Evolutionary conservation across 2,797 vertebrate species (phyloP), one percentile per base, ranked within the genome.

Genomic region (Bryconaethiops microstoma): DNA sequence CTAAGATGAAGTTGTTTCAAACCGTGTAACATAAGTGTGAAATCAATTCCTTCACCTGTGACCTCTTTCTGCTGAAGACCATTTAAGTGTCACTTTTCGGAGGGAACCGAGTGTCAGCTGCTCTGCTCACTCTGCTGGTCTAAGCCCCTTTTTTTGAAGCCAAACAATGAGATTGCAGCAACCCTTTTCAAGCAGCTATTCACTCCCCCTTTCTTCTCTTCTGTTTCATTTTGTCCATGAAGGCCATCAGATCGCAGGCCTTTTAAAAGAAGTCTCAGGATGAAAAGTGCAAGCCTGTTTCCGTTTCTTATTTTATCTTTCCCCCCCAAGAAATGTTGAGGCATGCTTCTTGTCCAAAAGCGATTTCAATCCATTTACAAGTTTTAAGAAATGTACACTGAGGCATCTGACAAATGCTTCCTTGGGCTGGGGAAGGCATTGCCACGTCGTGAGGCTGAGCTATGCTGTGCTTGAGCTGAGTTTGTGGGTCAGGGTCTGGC

Each of bases 31-130:
- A 90, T 82, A 57, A 87, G 86, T 85, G 71, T 92, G 90, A 93
- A 93, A 94, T 94, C 90, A 80, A 89, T 91, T 93, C 81, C 70
- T 76, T 89, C 90, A 93, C 63, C 63, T 65, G 35, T 39, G 63
- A 65, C 63, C 63, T 89, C 91, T 92, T 74, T 69, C 19, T 71
- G 62, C 84, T 73, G 23, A 50, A 62, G 63, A 71, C 76, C 82
- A 90, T 92, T 88, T 79, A 87, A 86, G 80, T 90, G 88, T 86
- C 86, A 88, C 71, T 83, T 82, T 62, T 59, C 57, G 17, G 65
- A 50, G 14, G n/a, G 74, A 69, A 72, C 57, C 62, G 62, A 84
- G 82, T 72, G 78, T 82, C 81, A 19, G 50, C 29, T 39, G 71
- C 62, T 25, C 71, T 73, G 55, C 72, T 79, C 63, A 63, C 59